These are phyloP conservation scores for Magallana gigas DNA, from an alignment of 1,140 invertebrate genomes.

Conservation along the genomic window DNA sequence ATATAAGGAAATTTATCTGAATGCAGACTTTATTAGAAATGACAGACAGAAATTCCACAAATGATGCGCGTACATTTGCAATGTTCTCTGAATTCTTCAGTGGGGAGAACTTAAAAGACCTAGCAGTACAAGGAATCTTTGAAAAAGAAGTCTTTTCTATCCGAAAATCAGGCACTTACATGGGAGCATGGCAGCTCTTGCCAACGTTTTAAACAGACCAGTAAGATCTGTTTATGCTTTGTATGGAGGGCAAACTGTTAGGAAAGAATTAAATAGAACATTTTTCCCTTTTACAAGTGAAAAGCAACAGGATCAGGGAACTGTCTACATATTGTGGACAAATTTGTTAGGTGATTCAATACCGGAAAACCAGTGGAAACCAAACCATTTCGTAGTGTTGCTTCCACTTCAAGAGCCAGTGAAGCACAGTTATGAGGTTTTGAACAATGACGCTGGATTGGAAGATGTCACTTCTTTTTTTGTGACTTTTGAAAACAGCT, in stretches of 20 bases:
- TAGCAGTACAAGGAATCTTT: constrained; percentile 36
- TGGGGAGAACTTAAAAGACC: neutral
- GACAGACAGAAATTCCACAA: neutral
- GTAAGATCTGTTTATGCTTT: neutral
- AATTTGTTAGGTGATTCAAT: neutral
- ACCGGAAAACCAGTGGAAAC: neutral
- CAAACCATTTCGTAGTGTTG: neutral
- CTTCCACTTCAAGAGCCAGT: too few relatives aligned
- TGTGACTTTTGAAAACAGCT: too few relatives aligned
- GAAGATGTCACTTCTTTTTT: too few relatives aligned
- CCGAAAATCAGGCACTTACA: constrained; percentile 40
- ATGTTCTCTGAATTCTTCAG: constrained; percentile 25
- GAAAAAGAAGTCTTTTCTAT: constrained; percentile 5
- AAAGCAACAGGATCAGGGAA: neutral
- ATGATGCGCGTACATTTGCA: neutral
- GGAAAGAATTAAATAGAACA: constrained; percentile 19
- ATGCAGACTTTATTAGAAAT: neutral
- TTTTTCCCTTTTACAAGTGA: neutral
- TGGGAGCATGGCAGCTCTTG: constrained; percentile 32
- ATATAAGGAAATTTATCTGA: constrained; percentile 25
- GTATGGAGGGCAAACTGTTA: constrained; percentile 16
- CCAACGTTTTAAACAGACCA: neutral
- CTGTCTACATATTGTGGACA: neutral
- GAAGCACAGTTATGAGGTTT: too few relatives aligned
- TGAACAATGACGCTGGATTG: too few relatives aligned